Conservation (phyloP, 2,113 vertebrate genomes). For the Pluvianellus socialis region DNA sequence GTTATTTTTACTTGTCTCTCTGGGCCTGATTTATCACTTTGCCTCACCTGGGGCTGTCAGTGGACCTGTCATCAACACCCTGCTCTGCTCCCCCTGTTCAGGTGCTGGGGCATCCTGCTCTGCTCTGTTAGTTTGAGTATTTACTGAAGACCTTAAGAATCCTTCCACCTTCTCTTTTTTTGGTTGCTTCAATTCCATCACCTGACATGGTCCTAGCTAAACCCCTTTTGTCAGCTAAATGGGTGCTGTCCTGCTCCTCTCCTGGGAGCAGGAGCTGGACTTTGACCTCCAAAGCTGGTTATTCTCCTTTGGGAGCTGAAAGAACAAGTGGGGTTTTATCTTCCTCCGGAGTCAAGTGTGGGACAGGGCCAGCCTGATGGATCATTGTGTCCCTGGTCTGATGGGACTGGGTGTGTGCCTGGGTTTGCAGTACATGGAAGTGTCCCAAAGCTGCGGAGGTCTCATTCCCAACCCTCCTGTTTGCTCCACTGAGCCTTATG, state of each 20-base stretch:
- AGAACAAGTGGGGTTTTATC: neutral
- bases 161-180: neutral
- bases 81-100: neutral
- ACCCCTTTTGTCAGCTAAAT: neutral
- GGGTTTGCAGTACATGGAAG: neutral
- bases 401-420: neutral
- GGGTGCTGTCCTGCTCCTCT: neutral
- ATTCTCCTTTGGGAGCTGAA: neutral
- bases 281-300: neutral
- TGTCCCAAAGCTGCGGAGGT: neutral
- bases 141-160: constrained; percentile 17
- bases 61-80: neutral
- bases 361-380: neutral
- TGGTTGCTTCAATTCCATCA: neutral
- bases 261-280: neutral
- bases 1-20: neutral
- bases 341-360: neutral
- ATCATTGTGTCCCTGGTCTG: neutral
- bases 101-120: neutral
- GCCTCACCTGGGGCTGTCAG: neutral
- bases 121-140: neutral
- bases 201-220: neutral
- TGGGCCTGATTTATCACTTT: neutral
- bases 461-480: neutral
- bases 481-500: neutral